These are phyloP conservation scores for Parthenolecanium corni DNA, from an alignment of 2,888 invertebrate species.

Conservation along the genomic window DNA sequence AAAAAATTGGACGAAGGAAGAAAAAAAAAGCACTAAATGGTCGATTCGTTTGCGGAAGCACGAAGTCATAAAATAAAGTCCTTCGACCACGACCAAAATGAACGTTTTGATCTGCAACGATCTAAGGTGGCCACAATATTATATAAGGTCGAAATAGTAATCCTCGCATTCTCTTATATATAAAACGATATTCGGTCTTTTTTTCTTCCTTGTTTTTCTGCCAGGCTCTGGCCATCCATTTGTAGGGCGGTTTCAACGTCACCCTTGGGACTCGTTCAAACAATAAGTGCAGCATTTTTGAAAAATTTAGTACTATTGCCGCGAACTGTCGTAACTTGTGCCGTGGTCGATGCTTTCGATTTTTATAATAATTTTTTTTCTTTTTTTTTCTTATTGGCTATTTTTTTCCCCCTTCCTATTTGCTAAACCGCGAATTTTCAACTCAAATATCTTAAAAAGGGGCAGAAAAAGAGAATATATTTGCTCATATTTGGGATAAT, in stretches of 20 bases:
- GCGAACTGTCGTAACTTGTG: neutral
- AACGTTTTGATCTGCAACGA: too few species aligned
- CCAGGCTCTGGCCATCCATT: too few species aligned
- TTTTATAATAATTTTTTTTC: neutral
- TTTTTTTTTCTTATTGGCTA: too few species aligned
- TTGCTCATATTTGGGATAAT: too few species aligned
- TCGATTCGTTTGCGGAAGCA: neutral
- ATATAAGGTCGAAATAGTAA: too few species aligned
- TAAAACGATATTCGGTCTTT: neutral
- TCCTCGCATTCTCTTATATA: neutral
- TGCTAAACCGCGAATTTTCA: too few species aligned
- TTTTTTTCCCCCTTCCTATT: too few species aligned
- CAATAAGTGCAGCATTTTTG: slow-evolving; percentile 3
- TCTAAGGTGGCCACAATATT: too few species aligned
- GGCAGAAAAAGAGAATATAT: too few species aligned
- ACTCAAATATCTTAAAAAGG: too few species aligned
- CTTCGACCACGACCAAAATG: neutral
- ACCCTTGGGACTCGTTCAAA: neutral
- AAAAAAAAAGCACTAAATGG: neutral
- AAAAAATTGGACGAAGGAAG: too few species aligned
- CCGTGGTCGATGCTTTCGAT: neutral
- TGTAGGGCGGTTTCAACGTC: neutral
- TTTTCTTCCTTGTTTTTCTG: neutral
- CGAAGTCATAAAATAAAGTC: slow-evolving; percentile 7
- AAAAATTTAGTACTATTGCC: neutral